A percentile compares a stretch with the other conserved stretches of the same genome.
These are phyloP conservation scores for Branchipolynoe longqiensis DNA, from an alignment of 2,888 invertebrate genomes.

Conservation along the genomic window DNA sequence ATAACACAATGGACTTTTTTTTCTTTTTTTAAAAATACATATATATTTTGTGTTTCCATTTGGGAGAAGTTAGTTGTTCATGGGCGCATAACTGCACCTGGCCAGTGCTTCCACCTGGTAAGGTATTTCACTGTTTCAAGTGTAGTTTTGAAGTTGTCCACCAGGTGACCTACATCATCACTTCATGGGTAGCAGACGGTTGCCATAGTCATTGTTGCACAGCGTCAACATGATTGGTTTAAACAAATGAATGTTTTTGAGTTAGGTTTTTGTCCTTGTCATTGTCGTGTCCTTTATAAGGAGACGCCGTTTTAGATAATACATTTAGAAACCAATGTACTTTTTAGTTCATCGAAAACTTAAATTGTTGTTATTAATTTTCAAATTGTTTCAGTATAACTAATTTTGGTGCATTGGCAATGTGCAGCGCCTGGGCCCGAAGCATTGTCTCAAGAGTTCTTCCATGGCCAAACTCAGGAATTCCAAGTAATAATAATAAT, in stretches of 20 bases:
- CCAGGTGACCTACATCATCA: constrained; percentile 17
- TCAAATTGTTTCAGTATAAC: too few relatives aligned
- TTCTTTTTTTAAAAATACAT: too few relatives aligned
- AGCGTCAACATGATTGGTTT: constrained; percentile 9
- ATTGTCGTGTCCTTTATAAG: too few relatives aligned
- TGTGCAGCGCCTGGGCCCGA: constrained; percentile 6
- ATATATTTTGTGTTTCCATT: too few relatives aligned
- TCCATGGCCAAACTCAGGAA: constrained; percentile 48
- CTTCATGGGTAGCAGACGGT: constrained; percentile 27
- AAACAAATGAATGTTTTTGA: not conserved
- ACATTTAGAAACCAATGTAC: too few relatives aligned
- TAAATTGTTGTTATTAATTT: too few relatives aligned
- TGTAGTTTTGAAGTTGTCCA: constrained; percentile 26
- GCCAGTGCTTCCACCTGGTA: constrained; percentile 18
- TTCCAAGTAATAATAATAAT: constrained; percentile 31
- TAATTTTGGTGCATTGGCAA: too few relatives aligned
- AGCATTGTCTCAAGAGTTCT: constrained; percentile 34
- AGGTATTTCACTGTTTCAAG: too few relatives aligned
- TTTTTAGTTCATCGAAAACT: too few relatives aligned
- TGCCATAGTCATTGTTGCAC: constrained; percentile 32
- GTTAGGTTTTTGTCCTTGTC: not conserved
- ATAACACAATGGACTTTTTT: too few relatives aligned
- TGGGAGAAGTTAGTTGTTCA: not conserved
- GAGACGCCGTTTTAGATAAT: too few relatives aligned
- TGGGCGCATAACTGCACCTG: too few relatives aligned